Base-by-base conservation (phyloP, 2,797 vertebrate species). In the Morus bassanus region DNA sequence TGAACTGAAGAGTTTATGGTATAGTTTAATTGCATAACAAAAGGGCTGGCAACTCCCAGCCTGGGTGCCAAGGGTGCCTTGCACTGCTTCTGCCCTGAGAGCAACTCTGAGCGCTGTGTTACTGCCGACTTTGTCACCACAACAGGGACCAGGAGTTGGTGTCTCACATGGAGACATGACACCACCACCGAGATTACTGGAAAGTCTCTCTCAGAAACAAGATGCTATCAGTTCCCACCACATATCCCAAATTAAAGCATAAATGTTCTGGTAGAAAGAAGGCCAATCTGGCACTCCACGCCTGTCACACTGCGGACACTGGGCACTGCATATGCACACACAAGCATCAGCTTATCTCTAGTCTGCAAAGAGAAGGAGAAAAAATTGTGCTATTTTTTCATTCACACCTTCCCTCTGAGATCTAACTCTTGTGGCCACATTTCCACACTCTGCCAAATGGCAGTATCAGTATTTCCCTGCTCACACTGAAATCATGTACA, bases 41-140 rank as follows among this genome's bases (percentile, higher is more conserved):
- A 77, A 89, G 85, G n/a, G 75, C 35, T 95, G 89, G 81, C 46
- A 79, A 13, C 54, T 94, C 89, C 80, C 74, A 93, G 75, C 64
- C 56, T 9, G 63, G 50, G 59, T 80, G 63, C 89, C 59, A 33
- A 41, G 75, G 75, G 78, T 61, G 76, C 87, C 81, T 25, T n/a
- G 63, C 45, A 57, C 67, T 59, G 84, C 85, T 89, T 51, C 81
- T 63, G 78, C 41, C 35, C 67, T 1, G 1, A 37, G 33, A 82
- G 81, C 77, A 45, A 31, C 63, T 69, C 82, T 0, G 1, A 57
- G 51, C 0, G 0, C 61, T 7, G 69, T 9, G 77, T 77, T 67
- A 86, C 3, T 13, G 50, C 76, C 0, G 13, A 15, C 13, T 35
- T 48, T 11, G 11, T 18, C 60, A 7, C 54, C 3, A 3, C 65